These are phyloP conservation scores for Hestina assimilis DNA, from an alignment of 1,140 invertebrate species.

Conservation along the genomic window DNA sequence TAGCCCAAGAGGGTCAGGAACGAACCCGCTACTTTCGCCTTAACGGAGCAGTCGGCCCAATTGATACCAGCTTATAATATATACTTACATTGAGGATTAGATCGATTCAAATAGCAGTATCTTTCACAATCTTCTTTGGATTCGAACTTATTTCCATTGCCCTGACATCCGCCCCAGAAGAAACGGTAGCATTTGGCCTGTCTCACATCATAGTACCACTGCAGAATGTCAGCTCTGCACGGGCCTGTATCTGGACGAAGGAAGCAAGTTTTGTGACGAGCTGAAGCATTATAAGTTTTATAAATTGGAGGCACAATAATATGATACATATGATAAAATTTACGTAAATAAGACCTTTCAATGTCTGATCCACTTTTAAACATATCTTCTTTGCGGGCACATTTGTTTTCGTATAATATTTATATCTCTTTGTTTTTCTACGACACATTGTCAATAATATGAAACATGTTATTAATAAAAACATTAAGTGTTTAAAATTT, in stretches of 20 bases:
- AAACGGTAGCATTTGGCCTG: slow-evolving; percentile 93
- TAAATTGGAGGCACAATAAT: neutral
- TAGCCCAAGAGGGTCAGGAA: too few species aligned
- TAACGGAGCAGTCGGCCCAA: too few species aligned
- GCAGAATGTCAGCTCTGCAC: slow-evolving; percentile 90
- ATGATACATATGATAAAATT: neutral
- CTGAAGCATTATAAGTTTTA: slow-evolving; percentile 32
- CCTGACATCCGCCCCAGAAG: slow-evolving; percentile 96
- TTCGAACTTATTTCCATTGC: slow-evolving; percentile 93
- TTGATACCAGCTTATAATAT: too few species aligned
- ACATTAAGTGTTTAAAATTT: neutral
- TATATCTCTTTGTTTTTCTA: slow-evolving; percentile 13
- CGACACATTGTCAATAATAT: neutral
- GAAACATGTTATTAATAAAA: neutral
- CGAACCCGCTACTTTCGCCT: too few species aligned
- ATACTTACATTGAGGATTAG: slow-evolving; percentile 28
- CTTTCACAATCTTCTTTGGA: slow-evolving; percentile 88
- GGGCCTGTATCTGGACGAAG: slow-evolving; percentile 84
- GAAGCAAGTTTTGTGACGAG: slow-evolving; percentile 81
- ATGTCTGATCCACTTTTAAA: slow-evolving; percentile 23
- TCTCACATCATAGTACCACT: slow-evolving; percentile 92
- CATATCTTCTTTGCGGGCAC: slow-evolving; percentile 16
- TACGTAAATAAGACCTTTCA: slow-evolving; percentile 20
- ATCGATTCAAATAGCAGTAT: slow-evolving; percentile 80
- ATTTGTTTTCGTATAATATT: slow-evolving; percentile 9